Conservation (phyloP, 2,888 invertebrate genomes). For the Dolomedes plantarius region DNA sequence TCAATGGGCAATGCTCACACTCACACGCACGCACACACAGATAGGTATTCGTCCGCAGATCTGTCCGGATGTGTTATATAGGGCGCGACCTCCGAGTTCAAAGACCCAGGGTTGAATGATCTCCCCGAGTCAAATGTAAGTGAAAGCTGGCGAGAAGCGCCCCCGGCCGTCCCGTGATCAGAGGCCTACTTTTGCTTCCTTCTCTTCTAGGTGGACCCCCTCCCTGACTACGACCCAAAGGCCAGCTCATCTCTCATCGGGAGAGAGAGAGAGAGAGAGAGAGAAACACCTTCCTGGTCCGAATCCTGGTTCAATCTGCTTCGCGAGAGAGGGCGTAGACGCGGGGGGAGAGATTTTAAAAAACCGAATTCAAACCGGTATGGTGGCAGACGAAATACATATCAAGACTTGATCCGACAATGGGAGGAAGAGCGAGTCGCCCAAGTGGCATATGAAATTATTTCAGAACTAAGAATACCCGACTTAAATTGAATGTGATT, state of each 20-base stretch:
- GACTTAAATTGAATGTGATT: no score
- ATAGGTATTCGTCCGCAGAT: constrained; percentile 2
- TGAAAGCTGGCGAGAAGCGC: constrained; percentile 52
- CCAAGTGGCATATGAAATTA: no score
- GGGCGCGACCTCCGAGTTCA: constrained; percentile 70
- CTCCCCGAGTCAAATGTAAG: constrained; percentile 65
- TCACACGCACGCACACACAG: neutral
- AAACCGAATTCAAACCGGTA: no score
- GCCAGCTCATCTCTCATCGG: constrained; percentile 34
- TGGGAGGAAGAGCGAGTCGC: no score
- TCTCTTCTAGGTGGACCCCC: constrained; percentile 55
- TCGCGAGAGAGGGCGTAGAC: constrained; percentile 11
- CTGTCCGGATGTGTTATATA: constrained; percentile 70
- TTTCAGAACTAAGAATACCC: no score
- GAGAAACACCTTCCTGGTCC: constrained; percentile 54
- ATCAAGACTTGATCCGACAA: no score
- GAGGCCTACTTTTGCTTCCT: constrained; percentile 68
- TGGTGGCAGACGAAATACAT: no score
- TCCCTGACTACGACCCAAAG: constrained; percentile 41
- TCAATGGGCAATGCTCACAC: no score
- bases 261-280: no score
- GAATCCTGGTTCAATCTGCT: constrained; percentile 43
- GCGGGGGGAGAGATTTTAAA: neutral
- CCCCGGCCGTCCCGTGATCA: constrained; percentile 65
- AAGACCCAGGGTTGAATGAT: constrained; percentile 68